A percentile compares a stretch with the other conserved stretches of the same genome.
Evolutionary conservation across 2,888 invertebrate genomes (phyloP).

Genomic region (Habrosyne pyritoides): DNA sequence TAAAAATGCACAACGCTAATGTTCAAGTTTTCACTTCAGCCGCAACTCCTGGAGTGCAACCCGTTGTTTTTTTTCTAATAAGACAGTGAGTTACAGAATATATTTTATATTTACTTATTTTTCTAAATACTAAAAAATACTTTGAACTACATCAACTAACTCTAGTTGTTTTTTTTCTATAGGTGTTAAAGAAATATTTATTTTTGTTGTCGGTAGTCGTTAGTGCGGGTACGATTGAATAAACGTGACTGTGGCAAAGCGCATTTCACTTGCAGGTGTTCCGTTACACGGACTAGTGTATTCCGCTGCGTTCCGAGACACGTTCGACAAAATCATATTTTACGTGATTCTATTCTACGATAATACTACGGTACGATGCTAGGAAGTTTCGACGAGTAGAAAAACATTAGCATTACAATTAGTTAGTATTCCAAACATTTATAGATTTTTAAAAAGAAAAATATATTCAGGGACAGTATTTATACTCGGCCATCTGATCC

Average conservation of each 20-base stretch:
- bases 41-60: too few relatives aligned
- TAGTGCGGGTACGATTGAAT: slow-evolving; percentile 36
- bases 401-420: not conserved
- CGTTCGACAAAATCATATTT: slow-evolving; percentile 77
- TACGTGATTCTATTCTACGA: slow-evolving; percentile 72
- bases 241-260: slow-evolving; percentile 41
- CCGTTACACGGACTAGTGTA: slow-evolving; percentile 32
- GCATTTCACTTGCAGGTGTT: slow-evolving; percentile 54
- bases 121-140: too few relatives aligned
- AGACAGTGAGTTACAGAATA: too few relatives aligned
- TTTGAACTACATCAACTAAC: not conserved
- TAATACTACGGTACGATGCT: slow-evolving; percentile 18
- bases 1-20: too few relatives aligned
- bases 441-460: too few relatives aligned
- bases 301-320: slow-evolving; percentile 42
- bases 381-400: not conserved
- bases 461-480: too few relatives aligned
- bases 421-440: too few relatives aligned
- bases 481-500: too few relatives aligned
- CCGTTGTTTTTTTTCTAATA: too few relatives aligned
- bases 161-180: not conserved
- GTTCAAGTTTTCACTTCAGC: too few relatives aligned
- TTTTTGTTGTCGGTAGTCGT: slow-evolving; percentile 19
- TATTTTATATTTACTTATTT: too few relatives aligned
- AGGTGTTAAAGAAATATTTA: not conserved